Base-by-base conservation (phyloP, 1,140 invertebrate genomes). In the Drosophila punjabiensis region DNA sequence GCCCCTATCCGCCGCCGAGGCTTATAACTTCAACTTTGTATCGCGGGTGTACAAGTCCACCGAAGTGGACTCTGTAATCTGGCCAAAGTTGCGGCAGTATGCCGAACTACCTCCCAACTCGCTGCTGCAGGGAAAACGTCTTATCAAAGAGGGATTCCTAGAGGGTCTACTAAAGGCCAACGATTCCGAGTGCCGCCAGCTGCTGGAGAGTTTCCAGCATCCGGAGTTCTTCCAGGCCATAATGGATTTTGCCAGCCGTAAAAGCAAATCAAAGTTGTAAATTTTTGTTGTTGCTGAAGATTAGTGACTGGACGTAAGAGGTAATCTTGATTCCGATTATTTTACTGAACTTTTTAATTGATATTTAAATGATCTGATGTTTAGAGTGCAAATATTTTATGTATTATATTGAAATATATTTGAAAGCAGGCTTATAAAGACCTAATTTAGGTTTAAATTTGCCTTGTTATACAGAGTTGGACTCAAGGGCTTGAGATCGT, bases 1-100 rank as follows among this genome's bases (percentile, higher is more conserved):
- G 62, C 98, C 96, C 93, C 94, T 99, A 62, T 94, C 94, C 56
- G 97, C 98, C 14, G 64, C 94, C 55, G 97, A 98, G 94, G 98
- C 98, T 5, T 93, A 94, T 30, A 93, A 96, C 50, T 94, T 94
- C 84, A 96, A 96, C 53, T 95, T 99, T 39, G 91, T 87, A 0
- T 89, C 91, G 0, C 82, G 81, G 4, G 28, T 91, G 16, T 92
- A 64, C 32, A 92, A 92, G 47, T 0, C 39, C 6, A 59, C 16
- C 28, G 82, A 91, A 50, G 7, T 91, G 37, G 75, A 92, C 11
- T 39, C 78, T 0, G 59, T 87, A 1, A 24, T 91, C 3, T 92
- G 91, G 91, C 91, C 91, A 13, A 92, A 86, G 16, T 52, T 92
- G 24, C 50, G 48, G 7, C 60, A 89, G 18, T 89, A 76, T 24